These are phyloP conservation scores for Argynnis bischoffii DNA, from an alignment of 2,888 invertebrate genomes.

Conservation along the genomic window DNA sequence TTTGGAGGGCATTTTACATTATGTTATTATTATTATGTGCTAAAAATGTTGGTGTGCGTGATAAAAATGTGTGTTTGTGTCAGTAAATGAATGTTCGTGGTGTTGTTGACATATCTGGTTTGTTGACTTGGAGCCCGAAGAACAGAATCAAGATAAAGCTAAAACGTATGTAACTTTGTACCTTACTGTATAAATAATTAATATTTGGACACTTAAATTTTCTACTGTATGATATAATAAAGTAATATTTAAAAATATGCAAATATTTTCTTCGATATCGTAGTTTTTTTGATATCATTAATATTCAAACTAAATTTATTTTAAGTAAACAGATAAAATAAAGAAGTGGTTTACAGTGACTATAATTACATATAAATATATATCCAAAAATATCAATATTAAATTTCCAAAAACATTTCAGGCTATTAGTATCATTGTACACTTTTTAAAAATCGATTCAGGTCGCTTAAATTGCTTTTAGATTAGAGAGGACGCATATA, in stretches of 20 bases:
- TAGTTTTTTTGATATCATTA: no score
- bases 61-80: constrained; percentile 61
- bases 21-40: constrained; percentile 26
- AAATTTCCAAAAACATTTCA: constrained; percentile 4
- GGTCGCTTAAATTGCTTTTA: constrained; percentile 12
- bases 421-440: constrained; percentile 9
- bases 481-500: constrained; percentile 1
- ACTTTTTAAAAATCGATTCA: constrained; percentile 14
- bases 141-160: constrained; percentile 79
- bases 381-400: not conserved
- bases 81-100: constrained; percentile 77
- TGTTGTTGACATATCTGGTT: constrained; percentile 71
- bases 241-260: not conserved
- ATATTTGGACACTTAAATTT: not conserved
- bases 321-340: no score
- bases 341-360: no score
- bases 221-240: not conserved
- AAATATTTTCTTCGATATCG: not conserved
- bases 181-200: constrained; percentile 21
- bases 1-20: constrained; percentile 18
- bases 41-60: constrained; percentile 48
- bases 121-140: constrained; percentile 78
- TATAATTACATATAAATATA: not conserved
- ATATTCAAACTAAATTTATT: no score
- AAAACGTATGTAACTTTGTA: constrained; percentile 66